phyloP scores from a whole-genome alignment of 1,140 invertebrate species.

The Drosophila pachea region DNA sequence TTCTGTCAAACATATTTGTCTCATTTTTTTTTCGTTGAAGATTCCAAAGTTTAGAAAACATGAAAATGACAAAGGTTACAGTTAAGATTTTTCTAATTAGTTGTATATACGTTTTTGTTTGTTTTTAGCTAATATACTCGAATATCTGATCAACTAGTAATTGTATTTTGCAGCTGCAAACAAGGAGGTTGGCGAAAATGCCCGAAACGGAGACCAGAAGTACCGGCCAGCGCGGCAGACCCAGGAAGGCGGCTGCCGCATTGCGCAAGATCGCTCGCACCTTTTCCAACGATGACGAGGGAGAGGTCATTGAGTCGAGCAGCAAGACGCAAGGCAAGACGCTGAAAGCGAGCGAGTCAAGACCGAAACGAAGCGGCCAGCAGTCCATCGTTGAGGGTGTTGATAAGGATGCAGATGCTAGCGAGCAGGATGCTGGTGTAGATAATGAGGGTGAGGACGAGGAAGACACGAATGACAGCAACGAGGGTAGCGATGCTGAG shows the following conservation, averaged over 20 bases:
- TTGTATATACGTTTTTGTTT: no score
- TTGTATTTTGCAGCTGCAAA: conserved; percentile 32
- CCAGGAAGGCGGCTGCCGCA: conserved; percentile 41
- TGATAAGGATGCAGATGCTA: conserved; percentile 12
- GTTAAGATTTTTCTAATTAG: no score
- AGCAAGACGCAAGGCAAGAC: not conserved
- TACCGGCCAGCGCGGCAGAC: conserved; percentile 32
- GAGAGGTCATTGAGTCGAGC: conserved; percentile 1
- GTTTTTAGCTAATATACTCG: not conserved
- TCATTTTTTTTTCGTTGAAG: no score
- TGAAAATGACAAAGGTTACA: no score
- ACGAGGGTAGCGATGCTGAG: conserved; percentile 50
- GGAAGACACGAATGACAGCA: conserved; percentile 51
- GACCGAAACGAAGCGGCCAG: not conserved
- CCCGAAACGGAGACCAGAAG: conserved; percentile 47
- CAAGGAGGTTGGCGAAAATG: conserved; percentile 44
- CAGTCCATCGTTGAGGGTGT: conserved; percentile 7
- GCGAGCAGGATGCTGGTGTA: not conserved
- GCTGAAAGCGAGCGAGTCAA: not conserved
- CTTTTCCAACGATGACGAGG: conserved; percentile 29
- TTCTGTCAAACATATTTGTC: no score
- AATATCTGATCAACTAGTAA: not conserved
- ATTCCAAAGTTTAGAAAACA: no score
- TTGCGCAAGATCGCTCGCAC: conserved; percentile 11
- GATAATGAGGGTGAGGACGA: conserved; percentile 37